Evolutionary conservation across 2,797 vertebrate genomes (phyloP), one percentile per base, ranked within the genome.

Genomic region (Gambusia yucatana): DNA sequence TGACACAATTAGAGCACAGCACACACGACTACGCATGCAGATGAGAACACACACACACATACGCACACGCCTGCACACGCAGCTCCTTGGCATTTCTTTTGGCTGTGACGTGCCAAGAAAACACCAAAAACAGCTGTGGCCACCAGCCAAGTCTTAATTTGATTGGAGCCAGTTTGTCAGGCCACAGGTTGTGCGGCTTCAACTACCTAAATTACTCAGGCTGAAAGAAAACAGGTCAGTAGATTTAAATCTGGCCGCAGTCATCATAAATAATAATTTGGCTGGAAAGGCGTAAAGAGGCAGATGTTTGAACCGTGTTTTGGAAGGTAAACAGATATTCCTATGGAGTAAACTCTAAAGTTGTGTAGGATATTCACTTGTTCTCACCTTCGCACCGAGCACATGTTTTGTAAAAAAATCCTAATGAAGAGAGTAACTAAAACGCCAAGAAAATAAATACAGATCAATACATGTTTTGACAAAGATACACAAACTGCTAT

Each of bases 71-170:
- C 4, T 3, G 4, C 63, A 41, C 33, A 20, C 14, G 20, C 22
- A 70, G 13, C 41, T 70, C 44, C 41, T n/a, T 70, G 41, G 67
- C 67, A 44, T 43, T 43, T 44, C 25, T 44, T 44, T 43, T 8
- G 67, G 77, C 73, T 77, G 63, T 0, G 65, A 79, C 50, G 78
- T 77, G 77, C 76, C 88, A 87, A 73, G 73, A 83, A 78, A 77
- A 79, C 73, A 84, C 83, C 76, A 67, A 82, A 82, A 82, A 36
- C 84, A 81, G 81, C 78, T 65, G 75, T 72, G 89, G 82, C 81
- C 75, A 73, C 25, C 25, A 77, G 86, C 83, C 83, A 88, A 84
- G 84, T 79, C 71, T 82, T n/a, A 75, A 73, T 47, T 41, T 83
- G 80, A 89, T 72, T 86, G 69, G 77, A 75, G 72, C 69, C 55